Conservation (phyloP, 2,113 vertebrate species). For the Lasiurus cinereus region DNA sequence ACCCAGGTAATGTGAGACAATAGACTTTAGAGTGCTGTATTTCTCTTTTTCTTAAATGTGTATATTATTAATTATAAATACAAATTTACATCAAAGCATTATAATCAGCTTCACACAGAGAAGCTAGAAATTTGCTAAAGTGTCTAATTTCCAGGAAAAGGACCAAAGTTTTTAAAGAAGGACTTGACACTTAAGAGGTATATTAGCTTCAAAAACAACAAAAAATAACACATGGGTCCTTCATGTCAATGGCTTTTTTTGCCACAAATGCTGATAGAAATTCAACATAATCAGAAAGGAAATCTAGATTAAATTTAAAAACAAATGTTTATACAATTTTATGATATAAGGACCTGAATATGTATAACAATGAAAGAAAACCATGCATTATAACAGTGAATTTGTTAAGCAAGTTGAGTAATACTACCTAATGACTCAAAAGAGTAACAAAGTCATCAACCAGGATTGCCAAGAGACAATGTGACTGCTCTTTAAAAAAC, state of each 20-base stretch:
- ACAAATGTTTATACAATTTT: not conserved
- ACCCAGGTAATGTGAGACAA: not conserved
- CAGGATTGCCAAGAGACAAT: not conserved
- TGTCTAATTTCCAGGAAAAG: not conserved
- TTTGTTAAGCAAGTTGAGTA: not conserved
- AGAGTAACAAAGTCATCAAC: not conserved
- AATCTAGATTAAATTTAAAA: not conserved
- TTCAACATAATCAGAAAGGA: slow-evolving; percentile 19
- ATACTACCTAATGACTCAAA: not conserved
- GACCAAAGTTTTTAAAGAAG: not conserved
- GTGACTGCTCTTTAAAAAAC: not conserved
- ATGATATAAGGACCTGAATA: not conserved
- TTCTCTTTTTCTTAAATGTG: slow-evolving; percentile 1
- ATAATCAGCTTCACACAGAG: not conserved
- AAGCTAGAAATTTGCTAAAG: not conserved
- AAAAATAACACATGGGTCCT: not conserved
- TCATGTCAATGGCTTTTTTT: not conserved
- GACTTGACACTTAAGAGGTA: not conserved
- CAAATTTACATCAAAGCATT: not conserved
- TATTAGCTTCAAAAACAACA: not conserved
- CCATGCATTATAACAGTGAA: not conserved
- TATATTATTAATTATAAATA: not conserved
- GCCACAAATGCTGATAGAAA: slow-evolving; percentile 9
- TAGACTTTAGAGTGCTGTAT: not conserved
- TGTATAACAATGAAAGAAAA: not conserved